Evolutionary conservation across 2,113 vertebrate genomes (phyloP), one percentile per base, ranked within the genome.

Genomic region (Clarias magur): DNA sequence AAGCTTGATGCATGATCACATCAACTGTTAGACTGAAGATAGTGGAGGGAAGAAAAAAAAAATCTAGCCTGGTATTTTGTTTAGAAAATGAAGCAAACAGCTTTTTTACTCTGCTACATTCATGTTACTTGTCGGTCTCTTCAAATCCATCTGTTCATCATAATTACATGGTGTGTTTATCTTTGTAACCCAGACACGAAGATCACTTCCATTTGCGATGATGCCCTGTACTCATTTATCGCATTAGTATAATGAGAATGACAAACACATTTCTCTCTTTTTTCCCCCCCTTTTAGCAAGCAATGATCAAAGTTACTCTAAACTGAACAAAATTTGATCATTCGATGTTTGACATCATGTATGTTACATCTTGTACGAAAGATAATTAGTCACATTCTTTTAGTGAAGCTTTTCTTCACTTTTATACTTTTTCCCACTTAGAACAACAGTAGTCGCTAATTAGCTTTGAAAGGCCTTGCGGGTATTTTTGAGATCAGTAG

Each of bases 101-200:
- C 42, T 42, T 81, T n/a, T 65, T 87, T 80, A n/a, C 79, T 48
- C 63, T 34, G 21, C 62, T 27, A 21, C 81, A 76, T 89, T 91
- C 81, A 85, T 48, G 57, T 81, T 82, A 19, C 59, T 59, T 79
- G 82, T 72, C 83, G 73, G 81, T 82, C 80, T 87, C 23, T 84
- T 83, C 89, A 84, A 80, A 72, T 83, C 68, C 83, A 57, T 90
- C 72, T 85, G 86, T 89, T 88, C 87, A 79, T 79, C 56, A 79
- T 87, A 90, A 83, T 80, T 91, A 83, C 89, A 89, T 85, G 54
- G 60, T 85, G 48, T 80, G 75, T 84, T 87, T 90, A 90, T 91
- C 90, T 90, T 75, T 63, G 30, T 34, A 81, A 82, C 83, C 80
- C 90, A 92, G 88, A 67, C 85, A 12, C 11, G 34, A 68, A 38